phyloP scores from a whole-genome alignment of 2,888 invertebrate species.

The Sabatieria punctata region DNA sequence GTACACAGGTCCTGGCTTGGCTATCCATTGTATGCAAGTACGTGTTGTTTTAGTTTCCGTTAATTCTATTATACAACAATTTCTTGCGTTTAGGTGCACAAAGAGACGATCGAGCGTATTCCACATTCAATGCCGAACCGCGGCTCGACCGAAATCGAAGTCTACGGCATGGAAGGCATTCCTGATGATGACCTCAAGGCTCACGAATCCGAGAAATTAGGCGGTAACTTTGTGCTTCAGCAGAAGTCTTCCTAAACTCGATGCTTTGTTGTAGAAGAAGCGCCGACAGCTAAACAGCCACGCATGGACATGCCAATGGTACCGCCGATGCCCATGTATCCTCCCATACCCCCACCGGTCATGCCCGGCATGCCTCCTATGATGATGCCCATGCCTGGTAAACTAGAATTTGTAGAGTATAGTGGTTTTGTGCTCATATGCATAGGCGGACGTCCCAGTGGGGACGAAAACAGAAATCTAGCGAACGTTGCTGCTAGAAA shows the following conservation, averaged over 20 bases:
- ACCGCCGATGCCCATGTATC: no score
- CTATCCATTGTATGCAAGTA: constrained; percentile 99
- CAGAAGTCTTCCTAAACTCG: neutral
- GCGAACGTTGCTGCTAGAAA: no score
- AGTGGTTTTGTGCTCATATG: no score
- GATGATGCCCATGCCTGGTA: constrained; percentile 10
- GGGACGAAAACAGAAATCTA: no score
- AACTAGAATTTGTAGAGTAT: no score
- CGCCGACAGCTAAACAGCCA: no score
- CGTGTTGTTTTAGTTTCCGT: constrained; percentile 13
- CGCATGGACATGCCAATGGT: no score
- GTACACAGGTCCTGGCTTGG: constrained; percentile 91
- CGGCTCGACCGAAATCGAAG: constrained; percentile 96
- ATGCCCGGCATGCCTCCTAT: constrained; percentile 8
- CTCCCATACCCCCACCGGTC: no score
- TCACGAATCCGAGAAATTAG: constrained; percentile 60
- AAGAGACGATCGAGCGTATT: constrained; percentile 98
- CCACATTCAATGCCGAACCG: constrained; percentile 93
- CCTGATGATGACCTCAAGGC: constrained; percentile 82
- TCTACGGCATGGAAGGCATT: constrained; percentile 99
- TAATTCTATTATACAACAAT: neutral
- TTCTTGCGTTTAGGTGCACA: constrained; percentile 58
- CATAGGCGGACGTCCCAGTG: no score
- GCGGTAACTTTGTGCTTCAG: neutral
- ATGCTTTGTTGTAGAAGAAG: no score